Evolutionary conservation across 2,797 vertebrate genomes (phyloP).

Genomic region (Xerus rutilus): DNA sequence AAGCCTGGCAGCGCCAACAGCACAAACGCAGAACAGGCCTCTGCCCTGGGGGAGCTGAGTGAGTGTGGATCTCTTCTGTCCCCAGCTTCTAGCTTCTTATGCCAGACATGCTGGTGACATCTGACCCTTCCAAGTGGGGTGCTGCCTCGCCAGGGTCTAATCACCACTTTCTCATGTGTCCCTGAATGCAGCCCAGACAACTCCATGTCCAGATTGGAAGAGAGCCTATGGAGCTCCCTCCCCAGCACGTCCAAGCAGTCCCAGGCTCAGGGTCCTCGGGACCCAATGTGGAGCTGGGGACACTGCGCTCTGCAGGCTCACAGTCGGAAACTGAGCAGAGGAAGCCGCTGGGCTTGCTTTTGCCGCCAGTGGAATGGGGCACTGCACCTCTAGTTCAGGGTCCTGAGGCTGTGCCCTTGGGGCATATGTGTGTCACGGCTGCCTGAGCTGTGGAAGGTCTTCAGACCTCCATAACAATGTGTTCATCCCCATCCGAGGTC

Average conservation of each 20-base stretch:
- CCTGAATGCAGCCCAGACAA: rapidly evolving
- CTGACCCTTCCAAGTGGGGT: not conserved
- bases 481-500: rapidly evolving
- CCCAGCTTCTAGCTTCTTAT: no score
- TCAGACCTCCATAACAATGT: rapidly evolving
- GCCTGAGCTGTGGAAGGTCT: rapidly evolving
- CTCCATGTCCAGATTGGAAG: not conserved
- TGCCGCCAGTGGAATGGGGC: no score
- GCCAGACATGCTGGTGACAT: rapidly evolving
- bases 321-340: no score
- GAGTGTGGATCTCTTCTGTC: no score
- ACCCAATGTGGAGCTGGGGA: rapidly evolving
- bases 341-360: no score
- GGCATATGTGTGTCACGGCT: no score
- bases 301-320: no score
- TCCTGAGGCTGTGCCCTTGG: no score
- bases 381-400: rapidly evolving
- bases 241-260: not conserved
- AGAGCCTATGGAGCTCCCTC: not conserved
- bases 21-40: no score
- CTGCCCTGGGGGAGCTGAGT: not conserved
- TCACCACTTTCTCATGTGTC: not conserved
- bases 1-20: not conserved
- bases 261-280: not conserved
- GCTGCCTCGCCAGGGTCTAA: no score